phyloP scores from a whole-genome alignment of 2,113 vertebrate species.

The Chitala chitala region DNA sequence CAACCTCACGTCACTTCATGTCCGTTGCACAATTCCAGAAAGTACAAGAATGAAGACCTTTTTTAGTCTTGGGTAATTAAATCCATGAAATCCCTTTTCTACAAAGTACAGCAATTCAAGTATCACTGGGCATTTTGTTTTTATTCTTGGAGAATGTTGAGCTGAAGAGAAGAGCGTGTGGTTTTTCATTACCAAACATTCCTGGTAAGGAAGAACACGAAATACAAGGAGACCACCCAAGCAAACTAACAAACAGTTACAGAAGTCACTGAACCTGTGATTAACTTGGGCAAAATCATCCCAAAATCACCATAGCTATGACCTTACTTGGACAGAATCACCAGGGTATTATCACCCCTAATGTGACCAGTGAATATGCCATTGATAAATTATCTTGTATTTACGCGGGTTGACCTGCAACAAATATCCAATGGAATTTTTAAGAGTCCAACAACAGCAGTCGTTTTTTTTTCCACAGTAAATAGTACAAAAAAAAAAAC shows the following conservation, averaged over 20 bases:
- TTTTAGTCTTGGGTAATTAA: neutral
- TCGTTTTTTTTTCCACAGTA: too few species aligned
- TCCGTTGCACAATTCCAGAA: neutral
- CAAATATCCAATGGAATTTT: too few species aligned
- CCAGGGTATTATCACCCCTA: too few species aligned
- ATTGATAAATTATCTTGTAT: too few species aligned
- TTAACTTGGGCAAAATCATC: neutral
- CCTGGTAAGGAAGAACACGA: neutral
- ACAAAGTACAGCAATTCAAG: conserved; percentile 5
- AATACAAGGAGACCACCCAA: conserved; percentile 11
- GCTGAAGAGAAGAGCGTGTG: neutral
- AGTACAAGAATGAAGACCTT: neutral
- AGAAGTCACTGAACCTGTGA: neutral
- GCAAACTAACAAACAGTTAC: conserved; percentile 1
- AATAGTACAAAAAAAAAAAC: too few species aligned
- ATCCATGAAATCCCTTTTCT: neutral
- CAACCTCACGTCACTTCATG: neutral
- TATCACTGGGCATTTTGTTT: conserved; percentile 8
- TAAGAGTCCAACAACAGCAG: too few species aligned
- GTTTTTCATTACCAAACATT: conserved; percentile 3
- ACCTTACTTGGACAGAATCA: neutral
- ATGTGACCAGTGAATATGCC: too few species aligned
- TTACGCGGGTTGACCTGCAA: too few species aligned
- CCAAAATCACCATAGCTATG: neutral
- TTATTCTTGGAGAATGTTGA: neutral